phyloP scores from a whole-genome alignment of 2,888 invertebrate genomes.

The Luperina nickerlii region DNA sequence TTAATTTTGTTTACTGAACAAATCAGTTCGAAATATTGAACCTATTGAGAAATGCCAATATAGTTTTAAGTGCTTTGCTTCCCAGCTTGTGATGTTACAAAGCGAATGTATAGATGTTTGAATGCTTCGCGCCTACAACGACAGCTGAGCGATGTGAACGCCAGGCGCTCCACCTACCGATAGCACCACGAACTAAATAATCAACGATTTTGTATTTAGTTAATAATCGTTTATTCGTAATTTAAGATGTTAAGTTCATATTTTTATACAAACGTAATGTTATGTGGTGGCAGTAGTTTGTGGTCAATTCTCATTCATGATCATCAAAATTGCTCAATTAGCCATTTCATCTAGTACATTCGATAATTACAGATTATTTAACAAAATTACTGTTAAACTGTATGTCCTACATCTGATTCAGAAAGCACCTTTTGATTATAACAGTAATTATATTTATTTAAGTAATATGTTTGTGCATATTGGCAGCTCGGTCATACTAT shows the following conservation, averaged over 20 bases:
- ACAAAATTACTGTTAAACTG: constrained; percentile 8
- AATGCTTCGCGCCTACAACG: constrained; percentile 52
- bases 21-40: constrained; percentile 54
- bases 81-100: constrained; percentile 58
- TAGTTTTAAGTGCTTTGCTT: constrained; percentile 70
- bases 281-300: constrained; percentile 52
- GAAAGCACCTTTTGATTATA: neutral
- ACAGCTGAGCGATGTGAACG: constrained; percentile 50
- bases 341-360: constrained; percentile 62
- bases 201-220: constrained; percentile 55
- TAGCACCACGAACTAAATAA: constrained; percentile 51
- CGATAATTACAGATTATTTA: constrained; percentile 26
- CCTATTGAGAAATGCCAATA: constrained; percentile 68
- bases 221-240: constrained; percentile 59
- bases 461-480: constrained; percentile 30
- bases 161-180: constrained; percentile 35
- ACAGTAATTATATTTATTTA: constrained; percentile 2
- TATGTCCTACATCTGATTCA: constrained; percentile 6
- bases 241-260: constrained; percentile 59
- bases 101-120: constrained; percentile 62
- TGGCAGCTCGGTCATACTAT: constrained; percentile 25
- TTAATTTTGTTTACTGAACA: constrained; percentile 54
- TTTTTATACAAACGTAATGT: constrained; percentile 57
- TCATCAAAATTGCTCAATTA: constrained; percentile 67
- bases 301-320: constrained; percentile 58